Percentiles rank a stretch among this genome's conserved stretches.
Conservation (phyloP, 2,888 invertebrate species). For the Buathra laborator region DNA sequence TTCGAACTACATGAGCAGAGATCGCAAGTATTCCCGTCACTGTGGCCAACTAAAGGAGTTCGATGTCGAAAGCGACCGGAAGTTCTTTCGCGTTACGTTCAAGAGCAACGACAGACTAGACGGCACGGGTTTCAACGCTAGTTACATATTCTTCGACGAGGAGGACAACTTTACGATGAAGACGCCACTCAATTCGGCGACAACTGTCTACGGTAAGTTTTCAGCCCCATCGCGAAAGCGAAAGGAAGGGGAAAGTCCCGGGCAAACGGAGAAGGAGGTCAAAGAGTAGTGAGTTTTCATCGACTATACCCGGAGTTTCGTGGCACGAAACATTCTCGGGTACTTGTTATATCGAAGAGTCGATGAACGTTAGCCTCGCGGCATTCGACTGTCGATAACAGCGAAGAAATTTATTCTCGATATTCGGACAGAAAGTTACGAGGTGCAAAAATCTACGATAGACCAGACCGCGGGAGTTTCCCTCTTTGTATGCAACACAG, state of each 20-base stretch:
- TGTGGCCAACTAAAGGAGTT: conserved; percentile 95
- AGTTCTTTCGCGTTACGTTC: conserved; percentile 98
- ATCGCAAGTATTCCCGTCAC: conserved; percentile 94
- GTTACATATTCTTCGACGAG: conserved; percentile 93
- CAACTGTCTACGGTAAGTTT: conserved; percentile 71
- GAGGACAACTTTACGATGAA: conserved; percentile 87
- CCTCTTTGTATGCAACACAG: neutral
- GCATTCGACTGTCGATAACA: neutral
- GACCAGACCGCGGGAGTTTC: neutral
- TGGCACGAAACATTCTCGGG: neutral
- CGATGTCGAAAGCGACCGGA: conserved; percentile 94
- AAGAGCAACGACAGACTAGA: conserved; percentile 97
- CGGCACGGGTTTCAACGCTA: conserved; percentile 97
- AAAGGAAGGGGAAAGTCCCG: neutral
- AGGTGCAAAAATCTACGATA: neutral
- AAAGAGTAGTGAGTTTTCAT: neutral
- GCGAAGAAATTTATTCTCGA: conserved; percentile 20
- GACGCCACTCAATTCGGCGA: conserved; percentile 79
- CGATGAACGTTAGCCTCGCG: neutral
- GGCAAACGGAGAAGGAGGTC: too few relatives aligned
- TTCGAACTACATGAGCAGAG: conserved; percentile 96
- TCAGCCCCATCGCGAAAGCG: neutral
- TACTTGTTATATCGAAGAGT: conserved; percentile 19
- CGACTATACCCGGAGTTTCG: neutral
- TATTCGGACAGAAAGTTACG: neutral